A percentile compares a stretch with the other conserved stretches of the same genome.
These are phyloP conservation scores for Palaemon carinicauda DNA, from an alignment of 1,140 invertebrate species.

Conservation along the genomic window DNA sequence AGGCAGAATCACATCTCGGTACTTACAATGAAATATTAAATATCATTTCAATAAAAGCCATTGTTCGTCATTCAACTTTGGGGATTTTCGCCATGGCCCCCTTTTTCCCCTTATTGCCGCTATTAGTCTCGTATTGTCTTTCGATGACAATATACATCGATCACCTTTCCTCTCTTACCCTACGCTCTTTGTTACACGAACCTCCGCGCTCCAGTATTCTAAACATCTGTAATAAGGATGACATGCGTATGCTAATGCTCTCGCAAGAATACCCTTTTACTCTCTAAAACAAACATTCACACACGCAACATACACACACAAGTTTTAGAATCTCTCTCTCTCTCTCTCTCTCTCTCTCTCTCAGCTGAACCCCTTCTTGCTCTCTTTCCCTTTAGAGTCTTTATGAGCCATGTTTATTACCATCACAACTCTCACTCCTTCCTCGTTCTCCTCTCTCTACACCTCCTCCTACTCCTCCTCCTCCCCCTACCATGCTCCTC, in stretches of 20 bases:
- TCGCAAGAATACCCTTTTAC: neutral
- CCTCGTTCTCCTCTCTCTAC: neutral
- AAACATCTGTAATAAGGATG: too few relatives aligned
- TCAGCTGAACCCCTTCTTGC: neutral
- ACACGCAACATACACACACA: too few relatives aligned
- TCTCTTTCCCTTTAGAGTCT: neutral
- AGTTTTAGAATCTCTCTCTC: neutral
- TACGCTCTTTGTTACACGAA: neutral
- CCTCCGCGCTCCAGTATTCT: too few relatives aligned
- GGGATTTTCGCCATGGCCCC: neutral
- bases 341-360: constrained; percentile 16
- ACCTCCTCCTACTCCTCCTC: neutral
- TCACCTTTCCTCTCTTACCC: neutral
- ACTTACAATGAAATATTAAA: too few relatives aligned
- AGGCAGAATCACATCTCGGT: too few relatives aligned
- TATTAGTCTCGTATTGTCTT: neutral
- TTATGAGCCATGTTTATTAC: constrained; percentile 37
- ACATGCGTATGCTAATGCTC: too few relatives aligned
- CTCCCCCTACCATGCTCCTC: neutral
- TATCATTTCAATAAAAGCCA: neutral
- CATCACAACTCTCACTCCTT: constrained; percentile 25
- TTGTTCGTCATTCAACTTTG: neutral
- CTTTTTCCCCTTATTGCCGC: neutral
- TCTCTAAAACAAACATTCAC: neutral
- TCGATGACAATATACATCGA: neutral